phyloP scores from a whole-genome alignment of 2,113 vertebrate species.

The Eolophus roseicapilla region DNA sequence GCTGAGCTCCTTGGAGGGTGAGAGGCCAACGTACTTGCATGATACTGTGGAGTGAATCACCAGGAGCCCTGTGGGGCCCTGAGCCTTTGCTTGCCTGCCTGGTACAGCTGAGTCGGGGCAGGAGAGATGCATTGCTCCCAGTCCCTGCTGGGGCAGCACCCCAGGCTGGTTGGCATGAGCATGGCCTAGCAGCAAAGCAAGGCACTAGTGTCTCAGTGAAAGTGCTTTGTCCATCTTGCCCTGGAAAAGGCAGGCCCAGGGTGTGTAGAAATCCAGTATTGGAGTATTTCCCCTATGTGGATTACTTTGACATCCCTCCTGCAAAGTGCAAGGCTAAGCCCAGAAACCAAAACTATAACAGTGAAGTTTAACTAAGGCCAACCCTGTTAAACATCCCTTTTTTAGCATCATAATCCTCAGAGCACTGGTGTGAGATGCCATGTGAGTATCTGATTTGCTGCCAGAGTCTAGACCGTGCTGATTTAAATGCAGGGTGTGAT shows the following conservation, averaged over 20 bases:
- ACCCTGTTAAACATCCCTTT: background rate
- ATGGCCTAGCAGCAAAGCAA: slow-evolving; percentile 14
- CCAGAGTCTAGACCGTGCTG: background rate
- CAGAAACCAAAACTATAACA: background rate
- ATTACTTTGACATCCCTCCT: background rate
- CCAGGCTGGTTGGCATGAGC: background rate
- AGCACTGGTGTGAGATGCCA: background rate
- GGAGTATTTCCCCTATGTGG: background rate
- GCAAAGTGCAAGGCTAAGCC: background rate
- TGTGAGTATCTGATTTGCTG: background rate
- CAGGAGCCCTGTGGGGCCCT: background rate
- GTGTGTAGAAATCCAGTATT: background rate
- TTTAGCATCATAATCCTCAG: background rate
- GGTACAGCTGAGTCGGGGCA: background rate
- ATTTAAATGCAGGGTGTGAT: background rate
- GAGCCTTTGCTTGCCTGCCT: background rate
- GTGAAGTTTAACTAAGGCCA: slow-evolving; percentile 12
- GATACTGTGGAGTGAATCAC: background rate
- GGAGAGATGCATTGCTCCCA: background rate
- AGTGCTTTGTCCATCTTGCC: background rate
- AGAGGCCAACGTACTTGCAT: background rate
- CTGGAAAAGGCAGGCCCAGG: background rate
- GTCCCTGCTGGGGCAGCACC: background rate
- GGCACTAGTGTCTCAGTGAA: slow-evolving; percentile 19
- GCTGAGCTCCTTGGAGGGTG: background rate